Percentiles rank a stretch among this genome's conserved stretches.
Evolutionary conservation across 2,113 vertebrate genomes (phyloP).

Genomic region (Acrocephalus kingi): DNA sequence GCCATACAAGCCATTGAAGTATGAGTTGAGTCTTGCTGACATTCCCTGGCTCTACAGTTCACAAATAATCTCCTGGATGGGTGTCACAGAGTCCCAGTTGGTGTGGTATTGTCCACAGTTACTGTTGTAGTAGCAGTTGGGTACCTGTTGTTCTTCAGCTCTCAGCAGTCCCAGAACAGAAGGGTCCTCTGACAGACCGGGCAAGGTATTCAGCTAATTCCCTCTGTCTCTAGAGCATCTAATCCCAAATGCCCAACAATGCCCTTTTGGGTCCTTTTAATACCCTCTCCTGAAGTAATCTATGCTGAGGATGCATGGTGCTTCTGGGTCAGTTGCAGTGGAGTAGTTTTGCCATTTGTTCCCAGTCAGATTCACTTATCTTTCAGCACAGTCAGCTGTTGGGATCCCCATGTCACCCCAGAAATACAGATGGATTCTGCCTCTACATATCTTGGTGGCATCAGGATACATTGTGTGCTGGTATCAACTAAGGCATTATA

Average conservation of each 20-base stretch:
- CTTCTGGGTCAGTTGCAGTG: background rate
- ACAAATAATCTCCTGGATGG: background rate
- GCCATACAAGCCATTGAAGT: background rate
- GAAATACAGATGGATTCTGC: background rate
- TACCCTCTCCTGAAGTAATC: background rate
- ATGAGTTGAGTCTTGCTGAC: background rate
- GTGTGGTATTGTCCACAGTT: background rate
- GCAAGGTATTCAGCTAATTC: background rate
- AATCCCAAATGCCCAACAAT: background rate
- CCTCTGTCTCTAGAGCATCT: background rate
- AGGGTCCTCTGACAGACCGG: background rate
- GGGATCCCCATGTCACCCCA: background rate
- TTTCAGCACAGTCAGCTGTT: background rate
- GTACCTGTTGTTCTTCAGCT: background rate
- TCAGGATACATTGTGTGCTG: background rate
- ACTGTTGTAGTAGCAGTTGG: fast-evolving
- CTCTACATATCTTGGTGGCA: fast-evolving
- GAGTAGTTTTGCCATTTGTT: background rate
- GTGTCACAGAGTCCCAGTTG: background rate
- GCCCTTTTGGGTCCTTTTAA: background rate
- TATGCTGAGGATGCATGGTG: background rate
- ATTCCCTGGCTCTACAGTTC: background rate
- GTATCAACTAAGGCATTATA: background rate
- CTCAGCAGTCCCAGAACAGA: background rate
- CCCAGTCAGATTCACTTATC: background rate